These are phyloP conservation scores for Serripes groenlandicus DNA, from an alignment of 2,888 invertebrate genomes.

Conservation along the genomic window DNA sequence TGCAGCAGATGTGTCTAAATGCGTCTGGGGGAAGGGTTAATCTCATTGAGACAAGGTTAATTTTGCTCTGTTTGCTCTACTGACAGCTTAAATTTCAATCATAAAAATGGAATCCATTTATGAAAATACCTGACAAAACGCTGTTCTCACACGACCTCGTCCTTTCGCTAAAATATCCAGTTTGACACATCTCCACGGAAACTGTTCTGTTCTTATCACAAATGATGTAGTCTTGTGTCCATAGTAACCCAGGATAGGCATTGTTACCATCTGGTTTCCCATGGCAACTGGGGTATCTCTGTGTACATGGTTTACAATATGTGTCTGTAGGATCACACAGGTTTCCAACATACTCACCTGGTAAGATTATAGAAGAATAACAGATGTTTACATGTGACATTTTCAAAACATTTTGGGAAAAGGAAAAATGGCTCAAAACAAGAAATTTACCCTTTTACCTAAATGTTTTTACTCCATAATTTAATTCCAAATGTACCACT, in stretches of 20 bases:
- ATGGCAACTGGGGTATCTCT: slow-evolving; percentile 65
- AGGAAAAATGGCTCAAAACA: no score
- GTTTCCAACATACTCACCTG: slow-evolving; percentile 72
- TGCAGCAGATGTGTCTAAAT: no score
- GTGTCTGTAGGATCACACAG: slow-evolving; percentile 49
- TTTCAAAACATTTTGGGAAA: no score
- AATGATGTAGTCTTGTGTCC: slow-evolving; percentile 65
- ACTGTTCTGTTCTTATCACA: slow-evolving; percentile 67
- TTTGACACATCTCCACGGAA: slow-evolving; percentile 61
- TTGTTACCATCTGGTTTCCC: slow-evolving; percentile 65
- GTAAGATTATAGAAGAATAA: slow-evolving; percentile 6
- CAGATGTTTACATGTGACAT: no score
- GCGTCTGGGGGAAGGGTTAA: no score
- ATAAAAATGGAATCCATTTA: no score
- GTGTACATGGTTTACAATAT: slow-evolving; percentile 63
- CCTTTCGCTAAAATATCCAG: slow-evolving; percentile 70
- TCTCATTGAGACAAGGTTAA: no score
- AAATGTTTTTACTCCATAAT: no score
- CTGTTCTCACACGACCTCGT: slow-evolving; percentile 58
- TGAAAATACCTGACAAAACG: slow-evolving; percentile 35
- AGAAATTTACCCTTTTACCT: no score
- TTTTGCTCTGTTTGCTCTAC: no score
- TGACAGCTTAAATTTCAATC: no score
- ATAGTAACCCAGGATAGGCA: slow-evolving; percentile 49
- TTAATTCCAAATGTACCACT: no score